Conservation (phyloP, 2,113 vertebrate species). For the Cryptomyrus ogoouensis region DNA sequence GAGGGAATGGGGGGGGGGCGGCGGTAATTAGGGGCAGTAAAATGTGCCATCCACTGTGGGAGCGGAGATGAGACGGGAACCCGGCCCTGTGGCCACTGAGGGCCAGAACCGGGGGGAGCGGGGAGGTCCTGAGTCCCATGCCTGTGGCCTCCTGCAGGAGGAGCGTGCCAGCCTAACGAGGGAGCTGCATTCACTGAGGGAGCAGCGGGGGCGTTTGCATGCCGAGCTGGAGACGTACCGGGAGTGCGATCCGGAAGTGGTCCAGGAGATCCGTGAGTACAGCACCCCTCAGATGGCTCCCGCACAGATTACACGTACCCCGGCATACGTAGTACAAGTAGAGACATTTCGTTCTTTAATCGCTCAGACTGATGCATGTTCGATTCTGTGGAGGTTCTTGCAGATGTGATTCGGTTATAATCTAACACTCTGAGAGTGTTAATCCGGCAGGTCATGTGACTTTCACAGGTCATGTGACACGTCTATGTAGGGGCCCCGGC, state of each 20-base stretch:
- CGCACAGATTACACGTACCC: background rate
- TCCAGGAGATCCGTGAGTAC: conserved; percentile 89
- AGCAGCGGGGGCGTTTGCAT: conserved; percentile 64
- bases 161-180: conserved; percentile 67
- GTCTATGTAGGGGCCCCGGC: background rate
- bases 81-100: background rate
- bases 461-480: background rate
- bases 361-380: background rate
- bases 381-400: background rate
- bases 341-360: background rate
- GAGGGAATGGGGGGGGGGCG: background rate
- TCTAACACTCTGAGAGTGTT: background rate
- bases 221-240: conserved; percentile 79
- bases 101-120: background rate
- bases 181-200: conserved; percentile 67
- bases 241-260: conserved; percentile 86
- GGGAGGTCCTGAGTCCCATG: no score
- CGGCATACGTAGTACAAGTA: no score
- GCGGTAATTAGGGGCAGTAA: background rate
- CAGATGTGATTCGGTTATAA: background rate
- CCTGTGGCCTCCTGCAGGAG: conserved; percentile 50
- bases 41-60: background rate
- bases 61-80: background rate
- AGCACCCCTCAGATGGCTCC: background rate
- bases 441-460: background rate